Evolutionary conservation across 2,113 vertebrate genomes (phyloP).

Genomic region (Xiphophorus couchianus): DNA sequence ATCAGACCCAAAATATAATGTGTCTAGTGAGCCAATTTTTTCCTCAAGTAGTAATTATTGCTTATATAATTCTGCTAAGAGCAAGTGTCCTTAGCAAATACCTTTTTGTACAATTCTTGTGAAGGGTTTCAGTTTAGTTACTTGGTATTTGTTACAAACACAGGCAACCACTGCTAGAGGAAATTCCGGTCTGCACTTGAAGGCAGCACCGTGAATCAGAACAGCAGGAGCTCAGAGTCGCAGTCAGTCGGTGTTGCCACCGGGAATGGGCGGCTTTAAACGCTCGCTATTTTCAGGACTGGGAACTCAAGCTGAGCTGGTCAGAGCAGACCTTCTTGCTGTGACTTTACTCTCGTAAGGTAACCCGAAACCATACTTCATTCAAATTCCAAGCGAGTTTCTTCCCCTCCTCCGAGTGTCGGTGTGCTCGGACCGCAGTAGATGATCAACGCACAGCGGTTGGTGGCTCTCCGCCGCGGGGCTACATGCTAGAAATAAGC

Average conservation of each 20-base stretch:
- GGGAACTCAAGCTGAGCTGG: slow-evolving; percentile 22
- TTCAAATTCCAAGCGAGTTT: slow-evolving; percentile 9
- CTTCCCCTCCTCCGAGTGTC: not conserved
- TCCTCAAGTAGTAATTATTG: too few species aligned
- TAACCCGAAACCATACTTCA: slow-evolving; percentile 1
- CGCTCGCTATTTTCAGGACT: slow-evolving; percentile 51
- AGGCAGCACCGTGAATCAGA: slow-evolving; percentile 44
- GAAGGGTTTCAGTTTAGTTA: too few species aligned
- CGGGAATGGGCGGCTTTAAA: slow-evolving; percentile 51
- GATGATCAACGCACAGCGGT: slow-evolving; percentile 43
- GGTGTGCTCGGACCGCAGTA: slow-evolving; percentile 24
- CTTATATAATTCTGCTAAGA: too few species aligned
- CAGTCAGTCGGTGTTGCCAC: slow-evolving; percentile 58
- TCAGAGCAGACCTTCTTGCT: slow-evolving; percentile 1
- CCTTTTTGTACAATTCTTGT: too few species aligned
- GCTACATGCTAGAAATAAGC: slow-evolving; percentile 45
- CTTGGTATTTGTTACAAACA: too few species aligned
- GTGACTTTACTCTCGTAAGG: not conserved
- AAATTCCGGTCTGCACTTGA: slow-evolving; percentile 51
- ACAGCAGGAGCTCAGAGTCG: slow-evolving; percentile 31
- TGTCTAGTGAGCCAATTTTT: too few species aligned
- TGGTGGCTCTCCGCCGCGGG: slow-evolving; percentile 53
- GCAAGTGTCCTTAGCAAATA: too few species aligned
- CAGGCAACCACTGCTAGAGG: too few species aligned
- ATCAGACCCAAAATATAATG: too few species aligned